Conservation (phyloP, 2,113 vertebrate genomes). For the Planiliza haematocheilus region DNA sequence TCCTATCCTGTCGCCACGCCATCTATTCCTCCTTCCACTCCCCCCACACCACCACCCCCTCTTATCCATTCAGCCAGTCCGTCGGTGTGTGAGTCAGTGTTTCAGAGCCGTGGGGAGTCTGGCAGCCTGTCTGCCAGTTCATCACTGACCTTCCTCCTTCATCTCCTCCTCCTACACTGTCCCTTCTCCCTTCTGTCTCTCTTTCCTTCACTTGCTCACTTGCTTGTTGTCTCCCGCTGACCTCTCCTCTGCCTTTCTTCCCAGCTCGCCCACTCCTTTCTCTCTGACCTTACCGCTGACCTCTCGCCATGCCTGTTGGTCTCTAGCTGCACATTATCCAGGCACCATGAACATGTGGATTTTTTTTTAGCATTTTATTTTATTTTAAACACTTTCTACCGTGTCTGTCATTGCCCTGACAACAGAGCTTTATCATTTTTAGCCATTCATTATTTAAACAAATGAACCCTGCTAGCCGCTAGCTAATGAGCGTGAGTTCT, state of each 20-base stretch:
- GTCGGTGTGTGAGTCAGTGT: conserved; percentile 61
- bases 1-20: neutral
- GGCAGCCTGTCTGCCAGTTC: conserved; percentile 63
- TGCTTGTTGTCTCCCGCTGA: conserved; percentile 31
- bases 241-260: conserved; percentile 35
- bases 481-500: conserved; percentile 17
- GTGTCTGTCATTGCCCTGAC: neutral
- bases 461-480: conserved; percentile 28
- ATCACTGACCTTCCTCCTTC: conserved; percentile 68
- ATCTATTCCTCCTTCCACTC: conserved; percentile 12
- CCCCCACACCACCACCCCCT: neutral
- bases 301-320: conserved; percentile 8
- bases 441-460: conserved; percentile 35
- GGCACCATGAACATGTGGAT: neutral
- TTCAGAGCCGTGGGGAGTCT: conserved; percentile 64
- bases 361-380: neutral
- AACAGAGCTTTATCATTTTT: conserved; percentile 21
- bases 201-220: conserved; percentile 53
- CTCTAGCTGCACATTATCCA: neutral
- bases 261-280: conserved; percentile 28
- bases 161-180: conserved; percentile 45
- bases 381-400: neutral
- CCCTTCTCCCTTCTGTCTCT: conserved; percentile 36
- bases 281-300: conserved; percentile 30
- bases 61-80: conserved; percentile 12